These are phyloP conservation scores for Prietella phreatophila DNA, from an alignment of 2,113 vertebrate genomes.

Conservation along the genomic window DNA sequence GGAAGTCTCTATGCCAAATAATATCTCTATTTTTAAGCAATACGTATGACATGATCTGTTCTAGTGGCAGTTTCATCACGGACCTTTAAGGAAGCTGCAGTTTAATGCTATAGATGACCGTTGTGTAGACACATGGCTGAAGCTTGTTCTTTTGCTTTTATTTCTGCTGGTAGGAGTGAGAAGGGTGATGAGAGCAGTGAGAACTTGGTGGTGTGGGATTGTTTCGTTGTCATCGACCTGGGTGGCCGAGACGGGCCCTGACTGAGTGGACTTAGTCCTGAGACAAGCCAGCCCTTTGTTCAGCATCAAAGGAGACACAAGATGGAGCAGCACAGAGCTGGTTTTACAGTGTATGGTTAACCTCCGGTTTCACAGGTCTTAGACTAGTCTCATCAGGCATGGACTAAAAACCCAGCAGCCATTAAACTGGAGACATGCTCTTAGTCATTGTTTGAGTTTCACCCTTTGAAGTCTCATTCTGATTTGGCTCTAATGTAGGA, in stretches of 20 bases:
- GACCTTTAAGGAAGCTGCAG: too few species aligned
- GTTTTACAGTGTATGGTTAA: conserved; percentile 59
- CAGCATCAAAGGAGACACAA: conserved; percentile 63
- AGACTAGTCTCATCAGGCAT: conserved; percentile 45
- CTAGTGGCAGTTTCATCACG: too few species aligned
- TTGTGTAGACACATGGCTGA: neutral
- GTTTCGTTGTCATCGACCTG: conserved; percentile 55
- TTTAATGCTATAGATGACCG: neutral
- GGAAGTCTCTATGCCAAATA: neutral
- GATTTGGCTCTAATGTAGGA: conserved; percentile 35
- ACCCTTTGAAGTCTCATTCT: conserved; percentile 51
- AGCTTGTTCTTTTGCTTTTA: conserved; percentile 26
- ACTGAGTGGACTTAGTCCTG: conserved; percentile 61
- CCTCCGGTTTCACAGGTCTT: conserved; percentile 49
- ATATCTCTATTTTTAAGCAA: neutral
- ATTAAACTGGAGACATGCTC: conserved; percentile 51
- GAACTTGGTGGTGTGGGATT: conserved; percentile 7
- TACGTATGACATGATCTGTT: neutral
- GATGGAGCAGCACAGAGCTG: conserved; percentile 60
- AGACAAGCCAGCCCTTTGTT: conserved; percentile 62
- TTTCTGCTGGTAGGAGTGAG: conserved; percentile 9
- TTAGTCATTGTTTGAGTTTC: conserved; percentile 39
- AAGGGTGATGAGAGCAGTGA: conserved; percentile 6
- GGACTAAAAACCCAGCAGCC: conserved; percentile 26
- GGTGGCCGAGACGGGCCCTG: conserved; percentile 61